phyloP scores from a whole-genome alignment of 2,797 vertebrate species.

The Notoglanidium macrostoma region DNA sequence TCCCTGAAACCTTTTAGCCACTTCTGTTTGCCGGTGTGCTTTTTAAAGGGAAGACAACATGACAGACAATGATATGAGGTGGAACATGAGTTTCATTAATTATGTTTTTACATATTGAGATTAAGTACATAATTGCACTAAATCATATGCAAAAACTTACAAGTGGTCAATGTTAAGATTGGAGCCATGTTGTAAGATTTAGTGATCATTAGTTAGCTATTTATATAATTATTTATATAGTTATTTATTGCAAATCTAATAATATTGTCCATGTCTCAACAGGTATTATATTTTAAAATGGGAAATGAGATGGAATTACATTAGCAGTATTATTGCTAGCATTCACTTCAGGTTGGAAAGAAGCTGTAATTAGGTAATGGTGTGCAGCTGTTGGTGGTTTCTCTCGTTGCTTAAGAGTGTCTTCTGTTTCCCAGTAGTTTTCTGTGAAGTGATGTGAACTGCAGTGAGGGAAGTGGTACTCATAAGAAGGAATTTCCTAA shows the following conservation, averaged over 20 bases:
- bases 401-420: neutral
- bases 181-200: neutral
- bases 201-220: neutral
- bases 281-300: neutral
- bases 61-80: neutral
- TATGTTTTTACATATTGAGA: neutral
- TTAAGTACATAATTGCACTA: neutral
- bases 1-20: neutral
- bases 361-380: neutral
- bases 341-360: neutral
- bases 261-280: neutral
- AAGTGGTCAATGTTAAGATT: neutral
- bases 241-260: neutral
- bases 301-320: neutral
- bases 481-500: neutral
- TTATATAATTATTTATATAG: no score
- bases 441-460: neutral
- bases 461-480: neutral
- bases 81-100: neutral
- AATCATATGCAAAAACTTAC: neutral
- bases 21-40: neutral
- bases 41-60: neutral
- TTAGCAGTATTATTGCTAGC: neutral
- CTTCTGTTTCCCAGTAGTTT: neutral
- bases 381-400: neutral